A percentile compares a stretch with the other conserved stretches of the same genome.
These are phyloP conservation scores for Amiota mariae DNA, from an alignment of 2,888 invertebrate genomes.

Conservation along the genomic window DNA sequence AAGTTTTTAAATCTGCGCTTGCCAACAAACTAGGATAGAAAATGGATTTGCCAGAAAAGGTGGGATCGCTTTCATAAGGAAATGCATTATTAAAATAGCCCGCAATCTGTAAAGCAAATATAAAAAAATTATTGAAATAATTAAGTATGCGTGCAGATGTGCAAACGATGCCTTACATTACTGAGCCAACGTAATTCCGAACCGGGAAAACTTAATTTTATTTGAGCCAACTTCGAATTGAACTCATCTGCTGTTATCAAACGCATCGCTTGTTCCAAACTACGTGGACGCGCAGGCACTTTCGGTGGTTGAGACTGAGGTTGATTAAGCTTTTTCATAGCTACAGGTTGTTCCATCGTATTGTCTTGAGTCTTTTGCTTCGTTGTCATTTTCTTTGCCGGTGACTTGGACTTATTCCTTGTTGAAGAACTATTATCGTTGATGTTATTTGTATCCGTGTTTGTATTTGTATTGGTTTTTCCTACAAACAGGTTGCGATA, in stretches of 20 bases:
- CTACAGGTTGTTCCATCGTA: conserved; percentile 13
- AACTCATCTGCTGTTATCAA: conserved; percentile 77
- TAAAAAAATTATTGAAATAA: neutral
- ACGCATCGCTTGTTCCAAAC: conserved; percentile 66
- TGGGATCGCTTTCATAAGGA: conserved; percentile 66
- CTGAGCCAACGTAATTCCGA: conserved; percentile 83
- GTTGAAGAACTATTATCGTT: conserved; percentile 49
- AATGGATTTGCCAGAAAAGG: conserved; percentile 65
- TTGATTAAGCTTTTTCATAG: conserved; percentile 36
- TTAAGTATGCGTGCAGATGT: too few relatives aligned
- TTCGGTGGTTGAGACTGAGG: conserved; percentile 31
- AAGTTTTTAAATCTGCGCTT: conserved; percentile 55
- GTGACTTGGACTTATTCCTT: conserved; percentile 54
- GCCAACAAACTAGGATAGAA: conserved; percentile 68
- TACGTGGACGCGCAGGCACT: conserved; percentile 58
- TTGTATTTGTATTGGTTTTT: conserved; percentile 41
- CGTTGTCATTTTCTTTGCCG: conserved; percentile 45
- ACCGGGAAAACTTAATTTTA: conserved; percentile 80
- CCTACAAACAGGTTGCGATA: conserved; percentile 78
- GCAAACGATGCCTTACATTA: conserved; percentile 75
- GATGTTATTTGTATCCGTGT: conserved; percentile 46
- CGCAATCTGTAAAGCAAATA: conserved; percentile 54
- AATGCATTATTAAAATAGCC: conserved; percentile 64
- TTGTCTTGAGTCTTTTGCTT: conserved; percentile 4
- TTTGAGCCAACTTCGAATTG: conserved; percentile 75